Base-by-base conservation (phyloP, 1,140 invertebrate species). In the Thereuonema tuberculata region DNA sequence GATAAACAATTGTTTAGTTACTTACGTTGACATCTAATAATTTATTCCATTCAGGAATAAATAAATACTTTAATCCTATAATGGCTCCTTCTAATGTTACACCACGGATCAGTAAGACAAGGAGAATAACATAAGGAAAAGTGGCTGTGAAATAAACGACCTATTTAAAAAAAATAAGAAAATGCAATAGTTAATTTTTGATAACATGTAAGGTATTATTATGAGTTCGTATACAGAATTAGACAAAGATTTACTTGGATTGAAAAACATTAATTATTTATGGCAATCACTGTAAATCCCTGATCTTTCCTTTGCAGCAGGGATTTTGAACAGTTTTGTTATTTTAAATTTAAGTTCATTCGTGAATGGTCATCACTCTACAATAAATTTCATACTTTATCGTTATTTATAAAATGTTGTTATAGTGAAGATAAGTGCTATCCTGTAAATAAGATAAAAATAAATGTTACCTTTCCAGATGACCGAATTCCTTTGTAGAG, bases 401-500 rank as follows among this genome's bases (percentile, higher is more conserved):
- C n/a, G n/a, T n/a, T n/a, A n/a, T n/a, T n/a, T n/a, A n/a, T n/a
- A n/a, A n/a, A n/a, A n/a, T n/a, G n/a, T n/a, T n/a, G n/a, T n/a
- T n/a, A n/a, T n/a, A n/a, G n/a, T n/a, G n/a, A n/a, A n/a, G n/a
- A n/a, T n/a, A n/a, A n/a, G n/a, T n/a, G n/a, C n/a, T n/a, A n/a
- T n/a, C n/a, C n/a, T n/a, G n/a, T n/a, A n/a, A n/a, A n/a, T n/a
- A n/a, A n/a, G n/a, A n/a, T n/a, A n/a, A n/a, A n/a, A n/a, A n/a
- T n/a, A n/a, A n/a, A n/a, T 17, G 84, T 48, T 55, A 67, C 62
- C 46, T 63, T 63, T 46, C 67, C 67, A 9, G 66, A 64, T 1
- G 63, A 62, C 23, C 58, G 86, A 58, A 92, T 89, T 58, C 87
- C 90, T 76, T 93, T 93, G 85, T 90, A 93, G 47, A 93, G 82